Evolutionary conservation across 2,888 invertebrate genomes (phyloP).

Genomic region (Athalia circularis): DNA sequence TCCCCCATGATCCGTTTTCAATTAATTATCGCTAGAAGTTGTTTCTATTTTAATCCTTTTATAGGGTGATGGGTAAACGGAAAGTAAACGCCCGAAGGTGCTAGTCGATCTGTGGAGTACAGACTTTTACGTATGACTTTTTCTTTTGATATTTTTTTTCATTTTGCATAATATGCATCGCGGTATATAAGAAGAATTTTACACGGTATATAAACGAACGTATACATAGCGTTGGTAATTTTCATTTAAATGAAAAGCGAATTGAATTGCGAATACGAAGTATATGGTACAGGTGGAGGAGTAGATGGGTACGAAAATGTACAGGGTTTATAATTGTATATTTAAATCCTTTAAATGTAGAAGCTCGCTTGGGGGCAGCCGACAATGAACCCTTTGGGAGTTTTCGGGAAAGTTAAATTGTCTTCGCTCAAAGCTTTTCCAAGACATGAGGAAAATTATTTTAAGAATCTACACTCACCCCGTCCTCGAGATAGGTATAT

Average conservation of each 20-base stretch:
- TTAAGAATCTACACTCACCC: neutral
- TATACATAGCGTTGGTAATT: conserved; percentile 51
- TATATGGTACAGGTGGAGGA: neutral
- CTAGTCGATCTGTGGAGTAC: no score
- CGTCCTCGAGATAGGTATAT: no score
- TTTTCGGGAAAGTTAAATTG: conserved; percentile 64
- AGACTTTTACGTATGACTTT: no score
- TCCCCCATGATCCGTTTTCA: no score
- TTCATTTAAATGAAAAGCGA: conserved; percentile 61
- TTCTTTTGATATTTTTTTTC: no score
- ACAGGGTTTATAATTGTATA: neutral
- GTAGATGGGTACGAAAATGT: neutral
- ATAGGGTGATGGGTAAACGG: no score
- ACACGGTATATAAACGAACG: neutral
- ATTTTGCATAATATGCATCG: no score
- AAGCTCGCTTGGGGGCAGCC: conserved; percentile 8
- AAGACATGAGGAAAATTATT: conserved; percentile 11
- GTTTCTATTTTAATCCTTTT: no score
- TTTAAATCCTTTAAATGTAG: conserved; percentile 17
- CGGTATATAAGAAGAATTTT: neutral
- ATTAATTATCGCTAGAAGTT: no score
- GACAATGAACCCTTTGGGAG: conserved; percentile 56
- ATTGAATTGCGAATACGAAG: neutral
- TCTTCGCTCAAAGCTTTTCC: conserved; percentile 50
- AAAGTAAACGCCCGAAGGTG: no score